A percentile compares a stretch with the other conserved stretches of the same genome.
phyloP scores from a whole-genome alignment of 2,797 vertebrate genomes.

The Platalea minor region DNA sequence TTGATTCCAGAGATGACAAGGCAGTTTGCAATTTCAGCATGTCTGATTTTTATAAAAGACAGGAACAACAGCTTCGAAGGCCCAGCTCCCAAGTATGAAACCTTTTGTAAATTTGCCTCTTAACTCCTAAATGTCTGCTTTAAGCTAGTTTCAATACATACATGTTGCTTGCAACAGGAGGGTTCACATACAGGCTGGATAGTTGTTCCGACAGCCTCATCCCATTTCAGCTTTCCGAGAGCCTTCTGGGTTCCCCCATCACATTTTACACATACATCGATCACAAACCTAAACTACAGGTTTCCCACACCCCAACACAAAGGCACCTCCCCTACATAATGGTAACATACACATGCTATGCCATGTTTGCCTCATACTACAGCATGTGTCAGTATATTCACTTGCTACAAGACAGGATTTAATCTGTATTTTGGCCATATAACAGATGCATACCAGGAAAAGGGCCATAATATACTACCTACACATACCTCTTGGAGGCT shows the following conservation, averaged over 20 bases:
- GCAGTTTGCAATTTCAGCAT: conserved; percentile 36
- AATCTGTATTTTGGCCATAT: not conserved
- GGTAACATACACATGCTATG: not conserved
- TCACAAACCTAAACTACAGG: not conserved
- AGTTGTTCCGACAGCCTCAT: not conserved
- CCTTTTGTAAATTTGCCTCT: not conserved
- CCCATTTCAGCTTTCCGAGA: not conserved
- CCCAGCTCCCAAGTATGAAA: not conserved
- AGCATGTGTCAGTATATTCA: not conserved
- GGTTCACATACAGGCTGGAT: too few species aligned
- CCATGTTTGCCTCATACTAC: not conserved
- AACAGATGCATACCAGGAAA: not conserved
- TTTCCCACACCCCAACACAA: not conserved
- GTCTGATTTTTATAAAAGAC: not conserved
- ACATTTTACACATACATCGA: not conserved
- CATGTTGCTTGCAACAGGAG: not conserved
- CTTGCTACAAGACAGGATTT: not conserved
- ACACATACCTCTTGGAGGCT: not conserved
- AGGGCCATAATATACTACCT: not conserved
- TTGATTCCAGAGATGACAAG: conserved; percentile 40
- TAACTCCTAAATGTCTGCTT: not conserved
- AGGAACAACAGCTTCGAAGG: conserved; percentile 17
- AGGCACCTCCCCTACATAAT: not conserved
- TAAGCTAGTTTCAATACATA: not conserved
- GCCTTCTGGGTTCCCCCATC: not conserved